These are phyloP conservation scores for Geotrupes spiniger DNA, from an alignment of 2,888 invertebrate species.

Conservation along the genomic window DNA sequence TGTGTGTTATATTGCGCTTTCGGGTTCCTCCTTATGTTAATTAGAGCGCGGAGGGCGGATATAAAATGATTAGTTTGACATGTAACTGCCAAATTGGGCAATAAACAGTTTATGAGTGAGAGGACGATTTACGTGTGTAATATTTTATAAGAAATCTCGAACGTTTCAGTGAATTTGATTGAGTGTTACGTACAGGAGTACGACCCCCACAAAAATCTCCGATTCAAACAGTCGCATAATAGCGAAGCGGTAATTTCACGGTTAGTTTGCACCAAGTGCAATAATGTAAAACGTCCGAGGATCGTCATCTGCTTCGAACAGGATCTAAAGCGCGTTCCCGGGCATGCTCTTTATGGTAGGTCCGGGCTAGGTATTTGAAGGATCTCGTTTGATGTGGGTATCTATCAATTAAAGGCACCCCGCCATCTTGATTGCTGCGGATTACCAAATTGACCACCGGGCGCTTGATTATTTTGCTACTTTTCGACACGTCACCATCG, in stretches of 20 bases:
- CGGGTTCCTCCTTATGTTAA: too few relatives aligned
- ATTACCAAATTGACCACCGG: constrained; percentile 21
- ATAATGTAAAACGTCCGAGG: constrained; percentile 15
- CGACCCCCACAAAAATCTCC: too few relatives aligned
- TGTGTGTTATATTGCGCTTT: too few relatives aligned
- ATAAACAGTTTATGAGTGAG: too few relatives aligned
- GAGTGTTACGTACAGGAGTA: too few relatives aligned
- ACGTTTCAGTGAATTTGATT: too few relatives aligned
- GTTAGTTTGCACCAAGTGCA: constrained; percentile 16
- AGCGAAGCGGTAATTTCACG: constrained; percentile 1
- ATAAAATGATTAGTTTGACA: too few relatives aligned
- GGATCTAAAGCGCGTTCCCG: constrained; percentile 14
- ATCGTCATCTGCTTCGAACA: constrained; percentile 20
- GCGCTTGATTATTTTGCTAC: constrained; percentile 17
- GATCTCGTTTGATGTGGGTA: constrained; percentile 29
- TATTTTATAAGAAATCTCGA: too few relatives aligned
- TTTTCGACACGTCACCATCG: background rate
- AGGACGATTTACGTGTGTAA: too few relatives aligned
- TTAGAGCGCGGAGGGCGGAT: too few relatives aligned
- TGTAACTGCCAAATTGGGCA: too few relatives aligned
- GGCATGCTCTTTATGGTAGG: constrained; percentile 10
- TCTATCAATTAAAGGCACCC: constrained; percentile 33
- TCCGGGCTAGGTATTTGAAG: constrained; percentile 13
- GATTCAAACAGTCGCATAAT: too few relatives aligned
- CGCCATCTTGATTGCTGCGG: constrained; percentile 23